Conservation (phyloP, 2,113 vertebrate genomes). For the Kryptolebias marmoratus region DNA sequence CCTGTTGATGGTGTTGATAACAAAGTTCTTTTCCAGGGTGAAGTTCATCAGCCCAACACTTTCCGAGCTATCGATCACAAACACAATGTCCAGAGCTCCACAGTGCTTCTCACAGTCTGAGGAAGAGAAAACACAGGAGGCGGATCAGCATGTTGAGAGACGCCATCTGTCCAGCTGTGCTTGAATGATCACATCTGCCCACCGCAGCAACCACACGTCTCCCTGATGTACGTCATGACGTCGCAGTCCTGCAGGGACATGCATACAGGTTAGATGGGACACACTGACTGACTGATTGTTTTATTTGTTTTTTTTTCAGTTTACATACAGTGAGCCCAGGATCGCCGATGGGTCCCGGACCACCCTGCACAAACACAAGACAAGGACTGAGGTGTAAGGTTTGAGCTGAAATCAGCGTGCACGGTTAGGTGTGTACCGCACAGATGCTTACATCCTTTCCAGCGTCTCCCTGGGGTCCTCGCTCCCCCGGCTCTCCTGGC, state of each 20-base stretch:
- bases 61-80: conserved; percentile 97
- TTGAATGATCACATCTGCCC: conserved; percentile 58
- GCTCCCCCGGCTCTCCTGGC: conserved; percentile 81
- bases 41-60: conserved; percentile 97
- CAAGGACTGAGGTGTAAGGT: conserved; percentile 2
- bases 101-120: conserved; percentile 95
- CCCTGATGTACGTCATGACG: conserved; percentile 94
- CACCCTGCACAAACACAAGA: conserved; percentile 80
- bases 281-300: neutral
- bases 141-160: neutral
- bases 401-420: conserved; percentile 28
- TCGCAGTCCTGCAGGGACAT: conserved; percentile 89
- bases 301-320: neutral
- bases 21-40: conserved; percentile 96
- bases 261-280: conserved; percentile 13
- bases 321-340: conserved; percentile 91
- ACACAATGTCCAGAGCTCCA: conserved; percentile 94
- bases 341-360: conserved; percentile 86
- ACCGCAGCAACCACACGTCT: conserved; percentile 98
- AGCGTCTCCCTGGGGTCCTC: conserved; percentile 82
- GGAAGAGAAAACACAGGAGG: conserved; percentile 15
- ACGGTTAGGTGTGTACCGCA: conserved; percentile 31
- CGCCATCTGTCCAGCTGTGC: neutral
- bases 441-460: conserved; percentile 83
- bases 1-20: conserved; percentile 93